Evolutionary conservation across 2,888 invertebrate genomes (phyloP).

Genomic region (Epinotia bilunana): DNA sequence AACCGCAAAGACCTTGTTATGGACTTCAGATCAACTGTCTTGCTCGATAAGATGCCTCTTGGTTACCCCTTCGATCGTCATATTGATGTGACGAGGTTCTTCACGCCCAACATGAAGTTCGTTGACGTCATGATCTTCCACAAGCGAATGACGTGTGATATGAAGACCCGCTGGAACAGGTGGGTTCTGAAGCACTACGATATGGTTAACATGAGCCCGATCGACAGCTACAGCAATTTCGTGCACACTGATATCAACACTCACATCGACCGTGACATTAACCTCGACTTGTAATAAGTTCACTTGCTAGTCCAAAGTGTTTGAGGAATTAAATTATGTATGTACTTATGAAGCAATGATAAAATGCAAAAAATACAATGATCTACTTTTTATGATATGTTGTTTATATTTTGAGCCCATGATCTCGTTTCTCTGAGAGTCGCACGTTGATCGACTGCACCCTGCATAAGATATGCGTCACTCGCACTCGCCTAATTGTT

Average conservation of each 20-base stretch:
- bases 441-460: too few species aligned
- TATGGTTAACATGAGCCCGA: slow-evolving; percentile 63
- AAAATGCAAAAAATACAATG: too few species aligned
- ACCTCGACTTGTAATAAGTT: too few species aligned
- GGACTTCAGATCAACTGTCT: slow-evolving; percentile 71
- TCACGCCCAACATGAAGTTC: slow-evolving; percentile 87
- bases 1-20: slow-evolving; percentile 72
- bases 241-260: slow-evolving; percentile 64
- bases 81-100: slow-evolving; percentile 84
- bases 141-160: slow-evolving; percentile 77
- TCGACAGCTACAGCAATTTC: slow-evolving; percentile 60
- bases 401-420: too few species aligned
- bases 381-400: too few species aligned
- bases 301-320: too few species aligned
- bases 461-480: too few species aligned
- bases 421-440: too few species aligned
- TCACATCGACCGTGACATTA: slow-evolving; percentile 44
- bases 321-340: too few species aligned
- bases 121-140: slow-evolving; percentile 87
- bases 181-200: slow-evolving; percentile 72
- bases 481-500: too few species aligned
- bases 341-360: too few species aligned
- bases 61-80: slow-evolving; percentile 91
- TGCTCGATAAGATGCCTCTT: slow-evolving; percentile 86
- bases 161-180: slow-evolving; percentile 74